Conservation (phyloP, 2,797 vertebrate genomes). For the Kryptopterus vitreolus region DNA sequence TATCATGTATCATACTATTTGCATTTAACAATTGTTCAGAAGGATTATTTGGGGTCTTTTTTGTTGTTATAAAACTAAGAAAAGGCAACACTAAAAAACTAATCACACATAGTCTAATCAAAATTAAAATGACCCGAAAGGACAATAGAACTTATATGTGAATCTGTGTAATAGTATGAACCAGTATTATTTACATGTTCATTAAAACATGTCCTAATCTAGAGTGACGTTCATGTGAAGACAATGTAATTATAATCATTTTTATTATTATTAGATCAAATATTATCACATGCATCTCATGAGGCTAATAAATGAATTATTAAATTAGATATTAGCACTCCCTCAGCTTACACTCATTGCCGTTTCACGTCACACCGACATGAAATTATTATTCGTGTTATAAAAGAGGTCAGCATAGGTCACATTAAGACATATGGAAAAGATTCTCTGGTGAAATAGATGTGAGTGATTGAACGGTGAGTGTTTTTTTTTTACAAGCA, state of each 20-base stretch:
- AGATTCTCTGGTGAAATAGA: slow-evolving; percentile 45
- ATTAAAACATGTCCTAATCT: neutral
- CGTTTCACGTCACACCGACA: neutral
- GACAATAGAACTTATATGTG: neutral
- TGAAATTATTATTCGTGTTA: neutral
- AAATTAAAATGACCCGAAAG: neutral
- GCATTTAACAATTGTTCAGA: neutral
- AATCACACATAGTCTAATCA: neutral
- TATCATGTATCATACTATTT: neutral
- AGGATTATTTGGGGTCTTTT: neutral
- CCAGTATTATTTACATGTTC: neutral
- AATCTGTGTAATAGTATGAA: neutral
- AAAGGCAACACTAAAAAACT: too few relatives aligned
- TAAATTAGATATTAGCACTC: too few relatives aligned
- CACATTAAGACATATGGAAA: slow-evolving; percentile 47
- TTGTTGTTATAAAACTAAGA: too few relatives aligned
- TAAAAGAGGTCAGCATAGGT: neutral
- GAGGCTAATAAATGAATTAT: too few relatives aligned
- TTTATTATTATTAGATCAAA: neutral
- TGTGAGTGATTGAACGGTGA: slow-evolving; percentile 44
- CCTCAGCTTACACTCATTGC: neutral
- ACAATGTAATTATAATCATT: neutral
- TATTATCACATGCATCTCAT: too few relatives aligned
- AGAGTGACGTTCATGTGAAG: neutral
- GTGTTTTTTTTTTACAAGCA: slow-evolving; percentile 4